Percentiles rank a stretch among this genome's conserved stretches.
Conservation (phyloP, 2,888 invertebrate species). For the Urechis unicinctus region DNA sequence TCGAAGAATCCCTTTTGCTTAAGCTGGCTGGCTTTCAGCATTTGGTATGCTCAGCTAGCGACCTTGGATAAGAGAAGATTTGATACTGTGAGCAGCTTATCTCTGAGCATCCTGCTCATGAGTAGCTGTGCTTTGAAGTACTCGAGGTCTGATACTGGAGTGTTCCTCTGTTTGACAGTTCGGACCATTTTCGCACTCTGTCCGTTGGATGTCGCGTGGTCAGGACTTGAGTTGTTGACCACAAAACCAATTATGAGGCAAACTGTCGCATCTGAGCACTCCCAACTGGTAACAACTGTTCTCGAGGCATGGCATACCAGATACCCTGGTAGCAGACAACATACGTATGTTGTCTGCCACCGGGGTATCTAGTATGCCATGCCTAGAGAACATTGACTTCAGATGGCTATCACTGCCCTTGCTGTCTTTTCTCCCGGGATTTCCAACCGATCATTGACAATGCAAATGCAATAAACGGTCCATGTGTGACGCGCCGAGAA, state of each 20-base stretch:
- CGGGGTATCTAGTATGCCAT: constrained; percentile 19
- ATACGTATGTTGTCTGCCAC: constrained; percentile 24
- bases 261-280: too few species aligned
- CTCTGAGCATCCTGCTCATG: constrained; percentile 16
- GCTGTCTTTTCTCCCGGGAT: constrained; percentile 20
- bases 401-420: constrained; percentile 8
- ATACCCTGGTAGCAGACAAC: constrained; percentile 18
- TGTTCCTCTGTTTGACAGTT: constrained; percentile 20
- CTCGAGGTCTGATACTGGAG: constrained; percentile 16
- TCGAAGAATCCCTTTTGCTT: too few species aligned
- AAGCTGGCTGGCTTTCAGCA: too few species aligned
- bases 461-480: too few species aligned
- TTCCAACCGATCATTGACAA: too few species aligned
- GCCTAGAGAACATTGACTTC: too few species aligned
- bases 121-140: constrained; percentile 20
- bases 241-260: too few species aligned
- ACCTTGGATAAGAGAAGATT: not conserved
- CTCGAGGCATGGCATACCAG: constrained; percentile 19
- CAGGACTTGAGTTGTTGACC: too few species aligned
- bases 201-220: constrained; percentile 15
- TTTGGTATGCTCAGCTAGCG: too few species aligned
- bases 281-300: too few species aligned
- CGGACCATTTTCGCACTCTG: constrained; percentile 11
- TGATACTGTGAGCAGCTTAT: constrained; percentile 9
- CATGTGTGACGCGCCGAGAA: too few species aligned